These are phyloP conservation scores for Sphaeramia orbicularis DNA, from an alignment of 2,797 vertebrate species.

Conservation along the genomic window DNA sequence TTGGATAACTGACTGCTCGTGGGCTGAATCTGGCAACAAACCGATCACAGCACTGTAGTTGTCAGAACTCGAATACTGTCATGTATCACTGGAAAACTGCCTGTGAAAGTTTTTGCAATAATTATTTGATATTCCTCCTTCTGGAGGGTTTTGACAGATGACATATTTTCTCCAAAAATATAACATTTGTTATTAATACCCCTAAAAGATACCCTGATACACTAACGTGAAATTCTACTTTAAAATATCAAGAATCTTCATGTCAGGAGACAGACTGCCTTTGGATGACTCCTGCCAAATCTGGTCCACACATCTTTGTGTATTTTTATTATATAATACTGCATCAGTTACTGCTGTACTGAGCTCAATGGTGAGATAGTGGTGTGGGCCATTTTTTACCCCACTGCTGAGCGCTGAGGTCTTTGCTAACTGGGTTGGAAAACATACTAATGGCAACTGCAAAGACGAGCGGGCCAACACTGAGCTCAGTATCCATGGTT, in stretches of 20 bases:
- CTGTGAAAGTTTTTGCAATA: constrained; percentile 31
- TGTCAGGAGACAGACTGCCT: not conserved
- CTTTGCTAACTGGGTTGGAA: constrained; percentile 66
- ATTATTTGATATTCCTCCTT: constrained; percentile 11
- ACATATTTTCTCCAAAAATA: constrained; percentile 1
- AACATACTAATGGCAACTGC: constrained; percentile 55
- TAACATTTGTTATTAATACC: constrained; percentile 27
- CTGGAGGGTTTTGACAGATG: constrained; percentile 7
- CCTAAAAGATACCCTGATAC: constrained; percentile 8
- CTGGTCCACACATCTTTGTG: constrained; percentile 7
- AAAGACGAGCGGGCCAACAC: constrained; percentile 48
- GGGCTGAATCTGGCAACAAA: constrained; percentile 31
- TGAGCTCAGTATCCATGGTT: constrained; percentile 20
- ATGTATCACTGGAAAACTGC: constrained; percentile 3
- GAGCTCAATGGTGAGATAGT: constrained; percentile 32
- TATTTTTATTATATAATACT: constrained; percentile 36
- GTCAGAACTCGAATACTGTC: constrained; percentile 17
- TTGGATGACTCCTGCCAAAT: constrained; percentile 21
- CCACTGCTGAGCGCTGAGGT: constrained; percentile 54
- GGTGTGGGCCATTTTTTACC: constrained; percentile 40
- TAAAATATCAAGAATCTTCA: constrained; percentile 3
- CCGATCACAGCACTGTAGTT: constrained; percentile 2
- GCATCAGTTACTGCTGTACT: constrained; percentile 41
- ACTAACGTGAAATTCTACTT: constrained; percentile 3
- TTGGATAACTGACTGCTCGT: constrained; percentile 29